Conservation (phyloP, 1,140 invertebrate species). For the Hylaeus volcanicus region DNA sequence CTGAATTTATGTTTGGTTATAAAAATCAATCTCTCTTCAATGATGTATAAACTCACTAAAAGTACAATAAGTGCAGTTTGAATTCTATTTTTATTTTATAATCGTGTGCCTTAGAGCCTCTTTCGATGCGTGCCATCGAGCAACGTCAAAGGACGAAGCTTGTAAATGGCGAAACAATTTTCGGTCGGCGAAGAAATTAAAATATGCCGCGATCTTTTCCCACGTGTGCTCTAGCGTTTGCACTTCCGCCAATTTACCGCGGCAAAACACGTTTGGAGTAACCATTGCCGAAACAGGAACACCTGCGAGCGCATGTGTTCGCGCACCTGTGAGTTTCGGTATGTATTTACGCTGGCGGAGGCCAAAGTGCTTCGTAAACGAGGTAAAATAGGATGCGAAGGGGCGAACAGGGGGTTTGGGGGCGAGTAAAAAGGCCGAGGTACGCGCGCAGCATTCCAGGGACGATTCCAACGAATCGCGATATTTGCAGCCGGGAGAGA, state of each 20-base stretch:
- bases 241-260: slow-evolving; percentile 27
- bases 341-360: background rate
- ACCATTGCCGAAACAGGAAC: slow-evolving; percentile 17
- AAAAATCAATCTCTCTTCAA: no score
- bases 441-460: background rate
- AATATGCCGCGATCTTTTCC: no score
- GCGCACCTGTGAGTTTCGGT: slow-evolving; percentile 21
- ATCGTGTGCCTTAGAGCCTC: no score
- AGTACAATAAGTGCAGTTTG: no score
- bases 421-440: slow-evolving; percentile 17
- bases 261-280: slow-evolving; percentile 18
- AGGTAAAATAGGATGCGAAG: slow-evolving; percentile 15
- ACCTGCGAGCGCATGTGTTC: background rate
- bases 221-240: background rate
- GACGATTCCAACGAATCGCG: slow-evolving; percentile 18
- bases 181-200: no score
- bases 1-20: no score
- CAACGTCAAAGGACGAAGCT: no score
- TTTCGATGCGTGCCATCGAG: no score
- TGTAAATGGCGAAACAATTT: no score
- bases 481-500: background rate
- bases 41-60: no score
- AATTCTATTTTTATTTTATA: no score
- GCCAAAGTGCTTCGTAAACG: slow-evolving; percentile 32
- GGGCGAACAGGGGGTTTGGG: no score